These are phyloP conservation scores for Metallyticus violacea DNA, from an alignment of 2,888 invertebrate genomes.

Conservation along the genomic window DNA sequence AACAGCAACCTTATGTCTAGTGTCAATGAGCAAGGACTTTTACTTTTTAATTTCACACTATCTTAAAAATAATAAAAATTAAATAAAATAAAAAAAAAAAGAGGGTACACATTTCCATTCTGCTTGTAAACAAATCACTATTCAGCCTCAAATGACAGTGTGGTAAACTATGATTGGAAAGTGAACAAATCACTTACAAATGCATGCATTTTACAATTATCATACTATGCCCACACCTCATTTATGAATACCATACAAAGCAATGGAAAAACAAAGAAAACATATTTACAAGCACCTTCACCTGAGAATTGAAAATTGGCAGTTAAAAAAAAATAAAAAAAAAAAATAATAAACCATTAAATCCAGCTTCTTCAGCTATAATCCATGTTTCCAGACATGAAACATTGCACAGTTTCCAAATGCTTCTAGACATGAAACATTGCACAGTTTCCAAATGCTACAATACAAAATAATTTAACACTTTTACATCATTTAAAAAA, in stretches of 20 bases:
- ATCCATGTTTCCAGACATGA: neutral
- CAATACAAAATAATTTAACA: neutral
- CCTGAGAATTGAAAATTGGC: constrained; percentile 18
- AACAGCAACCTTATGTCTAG: neutral
- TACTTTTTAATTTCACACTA: too few species aligned
- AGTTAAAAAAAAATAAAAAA: neutral
- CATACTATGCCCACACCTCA: neutral
- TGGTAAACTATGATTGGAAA: neutral
- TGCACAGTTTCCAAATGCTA: neutral
- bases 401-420: neutral
- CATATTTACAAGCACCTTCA: constrained; percentile 17
- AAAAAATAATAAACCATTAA: neutral
- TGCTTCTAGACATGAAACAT: neutral
- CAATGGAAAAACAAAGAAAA: neutral
- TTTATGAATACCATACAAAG: neutral
- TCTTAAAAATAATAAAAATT: too few species aligned
- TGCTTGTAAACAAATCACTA: neutral
- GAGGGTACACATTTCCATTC: too few species aligned
- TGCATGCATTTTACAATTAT: neutral
- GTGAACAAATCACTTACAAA: neutral
- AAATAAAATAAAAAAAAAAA: too few species aligned
- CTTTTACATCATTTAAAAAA: too few species aligned
- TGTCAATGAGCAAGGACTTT: neutral
- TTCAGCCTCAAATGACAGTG: too few species aligned
- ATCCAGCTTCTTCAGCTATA: neutral